Conservation (phyloP, 2,797 vertebrate species). For the Sebastiscus tertius region DNA sequence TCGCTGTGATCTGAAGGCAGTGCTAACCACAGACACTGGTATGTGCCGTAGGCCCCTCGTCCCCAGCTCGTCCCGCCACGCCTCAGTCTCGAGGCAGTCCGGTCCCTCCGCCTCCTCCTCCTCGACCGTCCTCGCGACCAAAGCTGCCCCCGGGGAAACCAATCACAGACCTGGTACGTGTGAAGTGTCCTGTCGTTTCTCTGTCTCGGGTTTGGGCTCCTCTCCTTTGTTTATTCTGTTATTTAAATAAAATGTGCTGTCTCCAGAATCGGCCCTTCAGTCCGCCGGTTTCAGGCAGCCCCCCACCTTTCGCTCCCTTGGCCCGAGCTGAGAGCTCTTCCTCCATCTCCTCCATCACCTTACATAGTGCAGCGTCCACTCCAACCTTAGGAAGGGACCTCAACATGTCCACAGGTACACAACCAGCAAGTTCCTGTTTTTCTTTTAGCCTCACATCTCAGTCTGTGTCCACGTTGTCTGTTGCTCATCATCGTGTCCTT, state of each 20-base stretch:
- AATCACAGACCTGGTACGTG: conserved; percentile 88
- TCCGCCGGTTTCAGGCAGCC: conserved; percentile 94
- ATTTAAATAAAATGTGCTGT: conserved; percentile 5
- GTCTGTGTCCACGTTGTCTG: conserved; percentile 67
- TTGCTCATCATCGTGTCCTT: conserved; percentile 71
- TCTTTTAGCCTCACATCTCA: conserved; percentile 3
- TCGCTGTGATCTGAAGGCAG: conserved; percentile 30
- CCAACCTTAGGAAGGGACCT: conserved; percentile 93
- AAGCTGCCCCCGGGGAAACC: conserved; percentile 95
- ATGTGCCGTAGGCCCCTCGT: conserved; percentile 87
- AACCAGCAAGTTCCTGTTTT: neutral
- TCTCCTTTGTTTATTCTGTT: neutral
- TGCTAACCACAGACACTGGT: conserved; percentile 40
- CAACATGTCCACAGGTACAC: conserved; percentile 80
- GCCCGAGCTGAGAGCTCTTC: conserved; percentile 97
- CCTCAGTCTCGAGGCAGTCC: conserved; percentile 88
- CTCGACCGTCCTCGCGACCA: conserved; percentile 92
- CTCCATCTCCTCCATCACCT: conserved; percentile 96
- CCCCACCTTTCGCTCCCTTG: conserved; percentile 94
- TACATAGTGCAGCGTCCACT: conserved; percentile 95
- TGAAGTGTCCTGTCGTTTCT: neutral
- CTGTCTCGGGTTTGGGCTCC: neutral
- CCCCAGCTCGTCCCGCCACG: conserved; percentile 91
- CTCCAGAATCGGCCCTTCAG: conserved; percentile 93
- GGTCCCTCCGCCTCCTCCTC: conserved; percentile 91